These are phyloP conservation scores for Polypterus bichir DNA, from an alignment of 2,113 vertebrate genomes.

Conservation along the genomic window DNA sequence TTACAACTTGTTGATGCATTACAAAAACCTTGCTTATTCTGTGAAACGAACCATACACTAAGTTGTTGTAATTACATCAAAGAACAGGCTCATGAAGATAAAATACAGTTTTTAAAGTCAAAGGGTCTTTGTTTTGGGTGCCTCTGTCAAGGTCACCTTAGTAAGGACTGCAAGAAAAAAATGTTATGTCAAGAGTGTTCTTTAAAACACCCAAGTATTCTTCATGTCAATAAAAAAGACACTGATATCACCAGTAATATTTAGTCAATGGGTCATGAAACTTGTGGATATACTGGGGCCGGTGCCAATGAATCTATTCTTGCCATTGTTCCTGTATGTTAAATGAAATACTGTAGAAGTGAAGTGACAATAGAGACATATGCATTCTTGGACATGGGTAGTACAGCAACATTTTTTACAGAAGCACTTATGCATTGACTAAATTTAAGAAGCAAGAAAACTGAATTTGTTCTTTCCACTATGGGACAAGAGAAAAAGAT, in stretches of 20 bases:
- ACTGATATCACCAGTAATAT: constrained; percentile 15
- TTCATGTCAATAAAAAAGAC: not conserved
- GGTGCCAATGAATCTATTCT: constrained; percentile 6
- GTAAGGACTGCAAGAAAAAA: no score
- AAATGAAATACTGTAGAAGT: constrained; percentile 13
- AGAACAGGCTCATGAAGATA: constrained; percentile 9
- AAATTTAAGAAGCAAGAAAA: constrained; percentile 10
- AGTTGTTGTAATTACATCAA: constrained; percentile 5
- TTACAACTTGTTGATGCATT: not conserved
- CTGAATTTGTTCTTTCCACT: constrained; percentile 6
- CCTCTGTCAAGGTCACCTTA: no score
- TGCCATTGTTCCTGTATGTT: constrained; percentile 14
- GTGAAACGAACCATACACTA: constrained; percentile 9
- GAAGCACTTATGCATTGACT: constrained; percentile 7
- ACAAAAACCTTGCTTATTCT: constrained; percentile 3
- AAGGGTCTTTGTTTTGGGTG: no score
- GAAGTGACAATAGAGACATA: constrained; percentile 1
- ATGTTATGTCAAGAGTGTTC: no score
- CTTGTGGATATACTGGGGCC: constrained; percentile 12
- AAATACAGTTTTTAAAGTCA: constrained; percentile 19
- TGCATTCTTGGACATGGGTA: constrained; percentile 16
- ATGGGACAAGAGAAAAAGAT: constrained; percentile 2
- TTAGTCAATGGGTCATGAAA: not conserved
- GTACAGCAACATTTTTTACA: constrained; percentile 9
- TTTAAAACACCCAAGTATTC: no score